These are phyloP conservation scores for Antidorcas marsupialis DNA, from an alignment of 2,113 vertebrate species.

Conservation along the genomic window DNA sequence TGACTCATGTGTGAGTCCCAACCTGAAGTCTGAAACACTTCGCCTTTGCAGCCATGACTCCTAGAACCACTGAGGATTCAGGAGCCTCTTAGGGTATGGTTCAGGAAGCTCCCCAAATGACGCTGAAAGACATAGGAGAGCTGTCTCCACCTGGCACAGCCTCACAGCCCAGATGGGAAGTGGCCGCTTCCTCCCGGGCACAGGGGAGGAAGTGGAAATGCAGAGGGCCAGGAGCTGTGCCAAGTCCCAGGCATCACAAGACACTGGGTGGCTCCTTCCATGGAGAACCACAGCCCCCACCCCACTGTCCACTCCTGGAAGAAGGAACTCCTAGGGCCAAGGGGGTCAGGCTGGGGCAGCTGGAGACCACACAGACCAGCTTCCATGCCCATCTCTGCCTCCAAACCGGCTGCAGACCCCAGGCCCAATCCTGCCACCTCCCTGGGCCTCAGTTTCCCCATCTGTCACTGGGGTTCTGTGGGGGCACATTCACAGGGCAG, in stretches of 20 bases:
- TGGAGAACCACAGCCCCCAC: too few species aligned
- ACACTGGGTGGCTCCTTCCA: background rate
- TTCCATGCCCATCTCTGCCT: background rate
- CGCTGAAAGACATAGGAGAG: background rate
- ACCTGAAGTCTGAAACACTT: background rate
- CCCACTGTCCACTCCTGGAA: accelerated
- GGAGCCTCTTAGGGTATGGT: background rate
- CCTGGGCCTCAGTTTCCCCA: background rate
- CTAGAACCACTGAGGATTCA: background rate
- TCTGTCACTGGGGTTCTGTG: background rate
- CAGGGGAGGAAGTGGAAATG: background rate
- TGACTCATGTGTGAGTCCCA: background rate
- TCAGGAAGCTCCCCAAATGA: background rate
- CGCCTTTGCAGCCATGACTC: accelerated
- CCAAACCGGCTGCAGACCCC: background rate
- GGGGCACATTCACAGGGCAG: background rate
- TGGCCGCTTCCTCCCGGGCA: background rate
- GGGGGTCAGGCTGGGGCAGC: background rate
- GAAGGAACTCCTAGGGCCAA: accelerated
- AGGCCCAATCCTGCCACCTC: background rate
- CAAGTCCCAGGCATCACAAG: background rate
- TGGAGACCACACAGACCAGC: background rate
- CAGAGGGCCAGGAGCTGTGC: background rate
- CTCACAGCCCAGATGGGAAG: background rate
- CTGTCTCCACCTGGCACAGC: background rate